Evolutionary conservation across 2,113 vertebrate genomes (phyloP), one percentile per base, ranked within the genome.

Genomic region (Phylloscopus trochilus): DNA sequence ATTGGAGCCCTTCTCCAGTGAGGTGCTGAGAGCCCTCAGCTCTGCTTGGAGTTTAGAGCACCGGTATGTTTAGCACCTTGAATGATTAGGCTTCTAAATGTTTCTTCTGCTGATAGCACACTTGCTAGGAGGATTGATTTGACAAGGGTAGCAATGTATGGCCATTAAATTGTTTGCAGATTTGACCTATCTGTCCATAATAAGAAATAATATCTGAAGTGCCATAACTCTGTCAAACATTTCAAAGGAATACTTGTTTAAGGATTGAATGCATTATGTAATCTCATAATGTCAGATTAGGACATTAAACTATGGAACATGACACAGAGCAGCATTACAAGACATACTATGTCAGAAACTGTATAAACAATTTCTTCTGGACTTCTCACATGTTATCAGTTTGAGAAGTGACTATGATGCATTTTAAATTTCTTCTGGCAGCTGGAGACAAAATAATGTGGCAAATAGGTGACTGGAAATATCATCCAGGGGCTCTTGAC

Each of bases 161-260:
- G 89, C 89, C 92, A 93, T 92, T 95, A 96, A 97, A 97, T 95
- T 95, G 92, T 96, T 97, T 96, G 93, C 97, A 97, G 96, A 97
- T 96, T 97, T 97, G 96, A 97, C 92, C 94, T 97, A 91, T 91
- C 96, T 97, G 87, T 89, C 95, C 92, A 76, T 75, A 96, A 89
- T 70, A 93, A 92, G 83, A 96, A 97, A 94, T 88, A 96, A 95
- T 96, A 95, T 96, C 90, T 95, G 96, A 97, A 90, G 68, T 90
- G 91, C 82, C 87, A 83, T 92, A 97, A 91, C 78, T 95, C 90
- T 97, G 87, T 86, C 93, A 96, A 91, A 96, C 49, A 73, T 97
- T 97, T 97, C 92, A 97, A 97, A 97, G 84, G 74, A 95, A 95
- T 97, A 91, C 93, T 95, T 97, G 79, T 87, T 90, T 95, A 94